Evolutionary conservation across 2,888 invertebrate species (phyloP).

Genomic region (Bhutanitis thaidina): DNA sequence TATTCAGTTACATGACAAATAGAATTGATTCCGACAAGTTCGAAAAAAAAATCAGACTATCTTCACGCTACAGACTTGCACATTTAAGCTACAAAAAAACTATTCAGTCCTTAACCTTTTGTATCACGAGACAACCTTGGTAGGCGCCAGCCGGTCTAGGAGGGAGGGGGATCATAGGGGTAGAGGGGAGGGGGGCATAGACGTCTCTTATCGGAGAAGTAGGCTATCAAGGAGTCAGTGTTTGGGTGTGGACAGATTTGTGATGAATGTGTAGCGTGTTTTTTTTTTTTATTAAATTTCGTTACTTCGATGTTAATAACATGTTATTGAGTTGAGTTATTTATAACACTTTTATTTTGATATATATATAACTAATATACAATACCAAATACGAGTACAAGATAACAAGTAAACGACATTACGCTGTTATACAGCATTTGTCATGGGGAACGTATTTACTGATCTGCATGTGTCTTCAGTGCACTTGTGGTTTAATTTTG

Average conservation of each 20-base stretch:
- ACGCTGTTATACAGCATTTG: no score
- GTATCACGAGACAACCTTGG: conserved; percentile 59
- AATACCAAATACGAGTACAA: no score
- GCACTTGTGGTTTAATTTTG: no score
- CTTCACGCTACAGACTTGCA: conserved; percentile 5
- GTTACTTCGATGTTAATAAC: no score
- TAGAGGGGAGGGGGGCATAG: conserved; percentile 5
- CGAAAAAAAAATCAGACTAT: neutral
- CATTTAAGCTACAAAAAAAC: conserved; percentile 20
- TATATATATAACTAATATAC: no score
- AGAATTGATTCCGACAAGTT: no score
- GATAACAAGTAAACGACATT: no score
- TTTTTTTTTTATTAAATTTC: neutral
- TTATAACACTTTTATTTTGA: no score
- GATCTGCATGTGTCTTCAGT: no score
- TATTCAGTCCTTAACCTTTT: conserved; percentile 49
- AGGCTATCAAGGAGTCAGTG: conserved; percentile 14
- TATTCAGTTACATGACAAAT: no score
- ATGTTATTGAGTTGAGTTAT: no score
- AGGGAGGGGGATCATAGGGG: conserved; percentile 6
- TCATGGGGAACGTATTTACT: no score
- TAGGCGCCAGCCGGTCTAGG: conserved; percentile 31
- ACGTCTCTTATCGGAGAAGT: conserved; percentile 17
- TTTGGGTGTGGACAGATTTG: conserved; percentile 19
- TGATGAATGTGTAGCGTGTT: conserved; percentile 10